Percentiles rank a stretch among this genome's conserved stretches.
Evolutionary conservation across 2,113 vertebrate species (phyloP).

Genomic region (Motacilla alba): DNA sequence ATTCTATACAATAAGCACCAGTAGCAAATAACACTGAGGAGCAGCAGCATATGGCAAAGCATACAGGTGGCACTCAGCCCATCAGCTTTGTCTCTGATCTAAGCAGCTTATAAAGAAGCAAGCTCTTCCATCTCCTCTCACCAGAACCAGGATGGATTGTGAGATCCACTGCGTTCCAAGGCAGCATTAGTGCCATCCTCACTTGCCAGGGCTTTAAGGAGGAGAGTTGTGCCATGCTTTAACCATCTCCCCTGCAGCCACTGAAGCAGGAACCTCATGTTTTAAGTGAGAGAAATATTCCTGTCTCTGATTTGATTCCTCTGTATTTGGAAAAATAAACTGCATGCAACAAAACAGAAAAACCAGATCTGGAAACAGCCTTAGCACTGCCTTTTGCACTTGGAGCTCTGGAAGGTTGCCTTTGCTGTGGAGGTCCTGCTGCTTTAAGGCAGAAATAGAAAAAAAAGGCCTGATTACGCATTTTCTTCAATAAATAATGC

Average conservation of each 20-base stretch:
- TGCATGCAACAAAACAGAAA: not conserved
- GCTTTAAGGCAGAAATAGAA: slow-evolving; percentile 45
- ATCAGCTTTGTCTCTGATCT: not conserved
- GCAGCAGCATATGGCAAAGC: not conserved
- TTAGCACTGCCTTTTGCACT: not conserved
- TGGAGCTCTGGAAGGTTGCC: not conserved
- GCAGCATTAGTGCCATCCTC: not conserved
- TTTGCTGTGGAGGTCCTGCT: not conserved
- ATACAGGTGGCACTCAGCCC: not conserved
- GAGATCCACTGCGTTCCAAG: not conserved
- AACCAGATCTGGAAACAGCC: not conserved
- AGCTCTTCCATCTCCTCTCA: not conserved
- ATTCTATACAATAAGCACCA: not conserved
- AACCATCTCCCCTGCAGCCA: not conserved
- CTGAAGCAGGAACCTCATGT: accelerated
- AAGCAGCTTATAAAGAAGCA: not conserved
- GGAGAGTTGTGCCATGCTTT: accelerated
- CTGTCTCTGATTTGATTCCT: not conserved
- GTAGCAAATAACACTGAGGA: not conserved
- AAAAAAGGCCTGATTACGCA: not conserved
- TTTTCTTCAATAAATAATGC: slow-evolving; percentile 53
- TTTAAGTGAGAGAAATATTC: not conserved
- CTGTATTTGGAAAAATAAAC: not conserved
- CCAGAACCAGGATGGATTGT: not conserved
- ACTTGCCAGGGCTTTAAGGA: not conserved